Evolutionary conservation across 2,888 invertebrate genomes (phyloP).

Genomic region (Agrotis segetum): DNA sequence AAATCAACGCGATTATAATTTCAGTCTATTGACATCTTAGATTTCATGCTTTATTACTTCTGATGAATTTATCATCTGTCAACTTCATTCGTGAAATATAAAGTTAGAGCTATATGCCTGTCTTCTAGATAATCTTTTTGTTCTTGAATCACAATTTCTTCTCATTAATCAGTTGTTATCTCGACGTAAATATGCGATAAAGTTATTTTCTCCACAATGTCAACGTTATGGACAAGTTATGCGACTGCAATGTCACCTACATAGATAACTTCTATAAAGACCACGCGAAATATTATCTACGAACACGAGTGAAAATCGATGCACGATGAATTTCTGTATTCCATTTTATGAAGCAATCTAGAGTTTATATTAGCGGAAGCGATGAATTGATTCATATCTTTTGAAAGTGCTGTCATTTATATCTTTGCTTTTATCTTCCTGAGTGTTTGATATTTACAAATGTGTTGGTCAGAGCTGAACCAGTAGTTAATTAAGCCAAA

Average conservation of each 20-base stretch:
- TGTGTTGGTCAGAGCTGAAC: conserved; percentile 3
- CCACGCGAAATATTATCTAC: conserved; percentile 19
- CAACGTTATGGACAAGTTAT: conserved; percentile 30
- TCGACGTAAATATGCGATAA: conserved; percentile 7
- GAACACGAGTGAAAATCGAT: conserved; percentile 6
- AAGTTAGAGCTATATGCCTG: not conserved
- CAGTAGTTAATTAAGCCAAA: conserved; percentile 22
- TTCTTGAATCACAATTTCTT: conserved; percentile 5
- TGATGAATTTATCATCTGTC: conserved; percentile 11
- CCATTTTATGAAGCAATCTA: conserved; percentile 9
- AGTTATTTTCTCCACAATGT: conserved; percentile 36
- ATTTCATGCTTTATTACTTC: conserved; percentile 18
- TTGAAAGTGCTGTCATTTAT: conserved; percentile 8
- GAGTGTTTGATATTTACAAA: conserved; percentile 25
- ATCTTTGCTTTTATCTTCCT: conserved; percentile 16
- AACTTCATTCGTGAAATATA: not conserved
- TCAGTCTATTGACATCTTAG: conserved; percentile 19
- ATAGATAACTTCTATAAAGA: conserved; percentile 47
- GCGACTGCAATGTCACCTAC: conserved; percentile 51
- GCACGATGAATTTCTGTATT: conserved; percentile 11
- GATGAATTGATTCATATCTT: conserved; percentile 9
- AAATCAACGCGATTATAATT: conserved; percentile 42
- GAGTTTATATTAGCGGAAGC: not conserved
- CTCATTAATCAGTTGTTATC: conserved; percentile 16
- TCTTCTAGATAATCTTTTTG: not conserved